Base-by-base conservation (phyloP, 2,797 vertebrate species). In the Oophaga sylvatica region DNA sequence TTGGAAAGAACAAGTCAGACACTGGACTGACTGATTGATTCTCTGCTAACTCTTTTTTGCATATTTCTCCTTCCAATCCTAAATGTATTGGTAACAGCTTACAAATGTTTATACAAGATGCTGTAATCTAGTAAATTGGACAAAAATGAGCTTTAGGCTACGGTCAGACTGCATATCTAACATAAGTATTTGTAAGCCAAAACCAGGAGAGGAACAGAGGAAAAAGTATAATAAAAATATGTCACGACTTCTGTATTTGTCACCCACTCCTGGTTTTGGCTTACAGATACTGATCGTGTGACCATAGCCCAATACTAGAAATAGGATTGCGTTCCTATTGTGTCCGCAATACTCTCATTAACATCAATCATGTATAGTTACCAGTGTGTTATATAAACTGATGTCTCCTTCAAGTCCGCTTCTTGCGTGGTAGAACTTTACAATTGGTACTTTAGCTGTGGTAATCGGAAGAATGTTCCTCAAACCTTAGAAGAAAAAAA, bases 331-430 rank as follows among this genome's bases (percentile, higher is more conserved):
- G n/a, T 48, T 48, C 17, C 6, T 4, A 76, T 19, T 9, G 45
- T 2, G 20, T 22, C 41, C 1, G 48, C 10, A 48, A 3, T 20
- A 73, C 70, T 2, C 11, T 20, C 11, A 53, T 4, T 9, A 76
- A n/a, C 26, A 35, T 11, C 13, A 31, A 15, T 15, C 31, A 13
- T 22, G 17, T 22, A 35, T 16, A 68, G 94, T 92, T 94, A 99
- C 97, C 97, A 99, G 93, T 83, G 97, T 98, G 92, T 99, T 99
- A 94, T 99, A 99, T 86, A 99, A 96, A 93, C 98, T 99, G 91
- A 99, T 98, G 93, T 99, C 98, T 92, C 97, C 97, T 93, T 99
- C 98, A 81, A 99, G 94, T 91, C 97, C 96, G 70, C 97, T 97
- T 93, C 94, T 96, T 89, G 95, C 90, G 90, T 99, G 97, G 93